These are phyloP conservation scores for Alosa alosa DNA, from an alignment of 2,113 vertebrate genomes.

Conservation along the genomic window DNA sequence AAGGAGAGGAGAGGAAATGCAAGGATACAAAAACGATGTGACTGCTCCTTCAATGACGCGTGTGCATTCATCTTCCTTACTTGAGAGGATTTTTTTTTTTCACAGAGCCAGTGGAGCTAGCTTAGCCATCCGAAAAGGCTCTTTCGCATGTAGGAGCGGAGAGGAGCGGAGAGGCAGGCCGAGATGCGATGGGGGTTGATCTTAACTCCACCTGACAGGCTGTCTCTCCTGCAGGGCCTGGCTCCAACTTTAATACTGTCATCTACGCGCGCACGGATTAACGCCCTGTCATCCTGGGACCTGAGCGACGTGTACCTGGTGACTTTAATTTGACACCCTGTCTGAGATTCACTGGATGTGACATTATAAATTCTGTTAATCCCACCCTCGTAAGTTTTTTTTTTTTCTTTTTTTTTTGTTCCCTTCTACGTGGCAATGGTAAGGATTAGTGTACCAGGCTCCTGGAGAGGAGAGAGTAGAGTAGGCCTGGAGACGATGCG, in stretches of 20 bases:
- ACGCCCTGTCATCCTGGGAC: conserved; percentile 11
- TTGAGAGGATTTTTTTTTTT: too few relatives aligned
- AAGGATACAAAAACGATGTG: neutral
- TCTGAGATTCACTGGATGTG: conserved; percentile 22
- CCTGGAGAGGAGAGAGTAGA: neutral
- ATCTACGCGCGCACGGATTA: conserved; percentile 23
- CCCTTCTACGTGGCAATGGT: conserved; percentile 25
- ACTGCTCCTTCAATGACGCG: too few relatives aligned
- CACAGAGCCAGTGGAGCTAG: too few relatives aligned
- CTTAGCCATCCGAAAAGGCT: too few relatives aligned
- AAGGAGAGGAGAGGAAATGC: neutral
- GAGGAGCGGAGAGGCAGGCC: neutral
- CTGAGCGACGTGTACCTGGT: conserved; percentile 28
- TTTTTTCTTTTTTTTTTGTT: neutral
- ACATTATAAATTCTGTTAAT: conserved; percentile 44
- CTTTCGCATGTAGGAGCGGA: neutral
- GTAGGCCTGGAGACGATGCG: neutral
- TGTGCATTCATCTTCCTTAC: too few relatives aligned
- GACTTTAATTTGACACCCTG: conserved; percentile 32
- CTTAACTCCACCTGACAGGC: conserved; percentile 24
- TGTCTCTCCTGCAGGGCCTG: neutral
- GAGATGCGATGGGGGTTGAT: neutral
- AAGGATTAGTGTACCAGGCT: conserved; percentile 13
- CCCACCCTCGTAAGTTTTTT: conserved; percentile 4
- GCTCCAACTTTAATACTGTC: conserved; percentile 15